Conservation (phyloP, 2,888 invertebrate genomes). For the Machimus rusticus region DNA sequence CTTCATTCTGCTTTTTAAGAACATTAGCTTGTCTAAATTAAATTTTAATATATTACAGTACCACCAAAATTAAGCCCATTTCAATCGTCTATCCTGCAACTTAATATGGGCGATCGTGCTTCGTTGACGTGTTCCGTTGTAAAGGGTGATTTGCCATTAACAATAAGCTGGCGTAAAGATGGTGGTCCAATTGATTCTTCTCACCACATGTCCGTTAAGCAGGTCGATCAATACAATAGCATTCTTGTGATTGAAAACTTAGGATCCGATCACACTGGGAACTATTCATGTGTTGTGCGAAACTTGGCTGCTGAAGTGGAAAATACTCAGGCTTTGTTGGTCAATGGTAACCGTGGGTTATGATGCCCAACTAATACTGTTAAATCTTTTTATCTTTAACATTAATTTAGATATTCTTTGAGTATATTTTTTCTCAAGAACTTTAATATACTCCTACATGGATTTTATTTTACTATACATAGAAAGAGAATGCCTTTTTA, state of each 20-base stretch:
- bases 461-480: conserved; percentile 16
- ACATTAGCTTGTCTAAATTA: conserved; percentile 10
- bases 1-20: conserved; percentile 1
- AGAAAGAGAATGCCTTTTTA: conserved; percentile 34
- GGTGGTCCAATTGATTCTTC: conserved; percentile 71
- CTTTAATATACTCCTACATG: conserved; percentile 26
- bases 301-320: conserved; percentile 78
- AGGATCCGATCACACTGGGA: conserved; percentile 78
- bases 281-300: conserved; percentile 77
- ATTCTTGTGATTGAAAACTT: conserved; percentile 79
- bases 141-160: conserved; percentile 78
- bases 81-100: conserved; percentile 71
- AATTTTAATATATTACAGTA: conserved; percentile 62
- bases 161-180: conserved; percentile 80
- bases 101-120: conserved; percentile 77
- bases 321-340: conserved; percentile 76
- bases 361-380: neutral
- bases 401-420: conserved; percentile 32
- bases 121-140: conserved; percentile 78
- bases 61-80: conserved; percentile 81
- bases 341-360: conserved; percentile 74
- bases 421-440: conserved; percentile 26
- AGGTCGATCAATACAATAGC: conserved; percentile 80
- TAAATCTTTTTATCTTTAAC: conserved; percentile 31
- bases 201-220: conserved; percentile 72